Conservation (phyloP, 2,888 invertebrate species). For the Arctia plantaginis region DNA sequence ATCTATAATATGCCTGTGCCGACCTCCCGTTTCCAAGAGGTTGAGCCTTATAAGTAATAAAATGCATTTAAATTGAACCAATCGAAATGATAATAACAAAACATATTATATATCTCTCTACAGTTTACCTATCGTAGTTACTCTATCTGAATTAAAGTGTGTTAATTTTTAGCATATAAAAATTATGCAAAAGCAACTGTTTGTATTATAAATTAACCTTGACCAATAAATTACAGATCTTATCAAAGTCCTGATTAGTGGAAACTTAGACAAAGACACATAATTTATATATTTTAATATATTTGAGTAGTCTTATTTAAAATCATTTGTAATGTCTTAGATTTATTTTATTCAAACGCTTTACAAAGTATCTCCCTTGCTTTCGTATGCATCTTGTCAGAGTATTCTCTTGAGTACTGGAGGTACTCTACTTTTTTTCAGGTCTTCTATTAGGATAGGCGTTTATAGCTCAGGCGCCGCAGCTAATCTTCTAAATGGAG, state of each 20-base stretch:
- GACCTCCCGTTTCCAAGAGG: too few relatives aligned
- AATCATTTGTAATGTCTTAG: not conserved
- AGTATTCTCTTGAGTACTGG: constrained; percentile 22
- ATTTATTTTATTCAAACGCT: not conserved
- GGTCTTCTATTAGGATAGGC: constrained; percentile 57
- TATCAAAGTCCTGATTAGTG: constrained; percentile 5
- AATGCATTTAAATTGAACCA: not conserved
- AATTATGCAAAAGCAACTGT: not conserved
- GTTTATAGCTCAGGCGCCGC: constrained; percentile 69
- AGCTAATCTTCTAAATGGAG: constrained; percentile 74
- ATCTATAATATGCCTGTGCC: too few relatives aligned
- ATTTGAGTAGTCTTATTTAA: not conserved
- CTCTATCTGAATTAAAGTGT: not conserved
- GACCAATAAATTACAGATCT: constrained; percentile 12
- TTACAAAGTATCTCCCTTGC: not conserved
- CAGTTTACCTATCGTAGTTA: not conserved
- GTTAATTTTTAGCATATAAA: not conserved
- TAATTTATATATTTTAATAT: not conserved
- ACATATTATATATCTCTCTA: not conserved
- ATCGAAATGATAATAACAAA: not conserved
- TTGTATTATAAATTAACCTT: constrained; percentile 9
- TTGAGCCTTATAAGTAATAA: not conserved
- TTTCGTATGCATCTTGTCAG: not conserved
- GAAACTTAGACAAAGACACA: constrained; percentile 4
- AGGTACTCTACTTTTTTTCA: constrained; percentile 31